A percentile compares a stretch with the other conserved stretches of the same genome.
These are phyloP conservation scores for Protophormia terraenovae DNA, from an alignment of 2,888 invertebrate species.

Conservation along the genomic window DNA sequence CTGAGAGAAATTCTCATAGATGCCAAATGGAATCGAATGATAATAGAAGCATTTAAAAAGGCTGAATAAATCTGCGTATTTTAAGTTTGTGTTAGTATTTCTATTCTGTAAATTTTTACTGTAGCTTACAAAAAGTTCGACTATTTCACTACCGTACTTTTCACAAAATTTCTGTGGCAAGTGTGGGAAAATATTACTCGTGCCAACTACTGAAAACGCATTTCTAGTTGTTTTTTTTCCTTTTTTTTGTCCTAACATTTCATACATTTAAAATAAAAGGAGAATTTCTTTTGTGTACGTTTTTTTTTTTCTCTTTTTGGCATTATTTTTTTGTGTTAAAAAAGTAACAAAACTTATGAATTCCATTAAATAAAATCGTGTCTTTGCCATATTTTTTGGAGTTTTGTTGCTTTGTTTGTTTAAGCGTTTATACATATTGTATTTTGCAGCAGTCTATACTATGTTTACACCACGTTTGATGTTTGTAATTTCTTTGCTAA, in stretches of 20 bases:
- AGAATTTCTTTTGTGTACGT: constrained; percentile 62
- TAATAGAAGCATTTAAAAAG: too few species aligned
- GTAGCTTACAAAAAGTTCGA: background rate
- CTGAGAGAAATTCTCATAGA: too few species aligned
- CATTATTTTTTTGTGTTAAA: constrained; percentile 19
- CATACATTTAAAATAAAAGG: constrained; percentile 45
- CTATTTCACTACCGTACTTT: background rate
- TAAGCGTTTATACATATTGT: background rate
- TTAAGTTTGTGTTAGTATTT: too few species aligned
- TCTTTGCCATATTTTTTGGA: constrained; percentile 66
- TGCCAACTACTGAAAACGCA: constrained; percentile 68
- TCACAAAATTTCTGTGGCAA: constrained; percentile 30
- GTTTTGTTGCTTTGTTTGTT: constrained; percentile 22
- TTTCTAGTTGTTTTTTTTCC: constrained; percentile 29
- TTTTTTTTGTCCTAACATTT: constrained; percentile 23
- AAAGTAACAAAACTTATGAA: constrained; percentile 68
- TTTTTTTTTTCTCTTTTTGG: constrained; percentile 4
- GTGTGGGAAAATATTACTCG: constrained; percentile 68
- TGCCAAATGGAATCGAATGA: too few species aligned
- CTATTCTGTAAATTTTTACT: background rate
- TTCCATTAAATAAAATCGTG: constrained; percentile 71
- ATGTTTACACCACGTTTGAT: constrained; percentile 66
- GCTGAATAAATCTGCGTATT: too few species aligned
- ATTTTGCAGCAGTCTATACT: constrained; percentile 28
- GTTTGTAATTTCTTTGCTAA: constrained; percentile 62